Conservation (phyloP, 2,888 invertebrate genomes). For the Tenthredo amoena region DNA sequence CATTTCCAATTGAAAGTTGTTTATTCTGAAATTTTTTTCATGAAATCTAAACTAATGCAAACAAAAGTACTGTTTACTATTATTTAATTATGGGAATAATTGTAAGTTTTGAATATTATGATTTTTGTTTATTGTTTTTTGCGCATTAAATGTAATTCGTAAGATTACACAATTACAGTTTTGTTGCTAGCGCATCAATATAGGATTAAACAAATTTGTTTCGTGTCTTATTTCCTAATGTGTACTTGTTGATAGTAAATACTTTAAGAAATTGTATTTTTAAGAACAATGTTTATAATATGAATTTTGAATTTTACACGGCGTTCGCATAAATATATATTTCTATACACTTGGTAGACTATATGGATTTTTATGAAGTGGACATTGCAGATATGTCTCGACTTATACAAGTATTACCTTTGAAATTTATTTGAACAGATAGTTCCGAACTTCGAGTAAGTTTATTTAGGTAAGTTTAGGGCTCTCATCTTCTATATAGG, state of each 20-base stretch:
- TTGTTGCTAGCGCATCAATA: conserved; percentile 44
- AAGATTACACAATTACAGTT: conserved; percentile 39
- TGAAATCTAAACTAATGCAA: not conserved
- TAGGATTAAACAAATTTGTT: conserved; percentile 42
- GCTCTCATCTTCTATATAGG: not conserved
- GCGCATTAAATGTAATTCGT: conserved; percentile 15
- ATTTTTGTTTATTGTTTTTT: not conserved
- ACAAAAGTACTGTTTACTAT: conserved; percentile 40
- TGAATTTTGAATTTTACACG: conserved; percentile 40
- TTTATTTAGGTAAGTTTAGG: not conserved
- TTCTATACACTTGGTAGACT: conserved; percentile 48
- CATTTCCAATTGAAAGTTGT: not conserved
- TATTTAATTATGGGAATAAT: conserved; percentile 39
- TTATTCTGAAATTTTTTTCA: conserved; percentile 10
- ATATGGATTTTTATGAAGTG: conserved; percentile 23
- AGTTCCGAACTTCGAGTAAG: not conserved
- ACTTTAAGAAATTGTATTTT: conserved; percentile 48
- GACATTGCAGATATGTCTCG: not conserved
- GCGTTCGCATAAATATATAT: conserved; percentile 44
- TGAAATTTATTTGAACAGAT: not conserved
- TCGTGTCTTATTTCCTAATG: conserved; percentile 42
- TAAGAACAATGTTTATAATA: conserved; percentile 46
- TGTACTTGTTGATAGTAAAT: conserved; percentile 48
- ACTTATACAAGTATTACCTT: not conserved
- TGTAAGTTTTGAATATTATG: conserved; percentile 23